Evolutionary conservation across 2,888 invertebrate genomes (phyloP), one percentile per base, ranked within the genome.

Genomic region (Drosophila suboccidentalis): DNA sequence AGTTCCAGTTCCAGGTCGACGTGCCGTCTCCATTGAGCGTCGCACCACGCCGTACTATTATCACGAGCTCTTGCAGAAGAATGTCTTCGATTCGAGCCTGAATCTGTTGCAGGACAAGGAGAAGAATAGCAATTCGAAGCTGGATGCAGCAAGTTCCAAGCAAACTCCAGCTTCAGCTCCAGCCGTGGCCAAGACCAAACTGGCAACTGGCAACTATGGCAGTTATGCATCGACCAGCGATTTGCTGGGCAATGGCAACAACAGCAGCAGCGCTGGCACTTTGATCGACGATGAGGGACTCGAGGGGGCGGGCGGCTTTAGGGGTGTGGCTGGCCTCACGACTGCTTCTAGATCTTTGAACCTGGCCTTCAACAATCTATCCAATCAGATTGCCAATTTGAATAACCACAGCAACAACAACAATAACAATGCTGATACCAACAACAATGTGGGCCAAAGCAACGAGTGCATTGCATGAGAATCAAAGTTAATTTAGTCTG

Each of bases 31-130:
- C 53, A 89, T 89, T 44, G 92, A 92, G 76, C 90, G 91, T 0
- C 92, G 92, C 47, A 90, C 90, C 51, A 92, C 91, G 58, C 92
- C 92, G 47, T 92, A 92, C 74, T 92, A 92, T 78, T 92, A 92
- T 73, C 91, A 92, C 68, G 92, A 92, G 70, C 80, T 92, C 49
- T 76, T 91, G 69, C 90, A 89, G 60, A 91, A 91, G 66, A 84
- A 92, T 10, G 88, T 92, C 46, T 92, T 92, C 66, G 92, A 92
- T 82, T 92, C 92, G 50, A 92, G 92, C 76, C 78, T 93, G 73
- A 92, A 93, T 85, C 85, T 93, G 55, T 77, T 92, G 71, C 90
- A 90, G 76, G 82, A 80, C 69, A 89, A 90, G 61, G 80, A 79
- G 68, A 89, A 75, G 83, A 90, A 78, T 58, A 83, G 61, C 71